phyloP scores from a whole-genome alignment of 1,140 invertebrate genomes.

The Pygmarrhopalites habei region DNA sequence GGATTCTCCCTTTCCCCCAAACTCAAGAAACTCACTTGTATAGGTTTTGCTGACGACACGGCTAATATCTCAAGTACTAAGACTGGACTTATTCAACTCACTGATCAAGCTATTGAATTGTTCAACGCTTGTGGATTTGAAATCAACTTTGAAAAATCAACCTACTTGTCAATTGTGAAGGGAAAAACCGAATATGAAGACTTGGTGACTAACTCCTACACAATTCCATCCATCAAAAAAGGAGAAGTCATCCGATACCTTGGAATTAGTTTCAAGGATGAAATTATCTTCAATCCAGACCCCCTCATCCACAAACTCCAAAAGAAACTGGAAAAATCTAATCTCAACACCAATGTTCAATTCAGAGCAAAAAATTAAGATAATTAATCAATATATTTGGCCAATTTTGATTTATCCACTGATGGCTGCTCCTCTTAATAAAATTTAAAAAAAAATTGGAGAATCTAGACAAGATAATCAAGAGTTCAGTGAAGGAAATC shows the following conservation, averaged over 20 bases:
- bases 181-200: too few species aligned
- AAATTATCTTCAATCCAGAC: background rate
- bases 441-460: background rate
- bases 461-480: background rate
- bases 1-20: too few species aligned
- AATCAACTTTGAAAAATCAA: too few species aligned
- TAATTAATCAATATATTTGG: slow-evolving; percentile 6
- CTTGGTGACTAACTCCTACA: too few species aligned
- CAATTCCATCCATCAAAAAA: background rate
- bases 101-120: too few species aligned
- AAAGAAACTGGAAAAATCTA: background rate
- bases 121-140: too few species aligned
- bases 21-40: too few species aligned
- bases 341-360: background rate
- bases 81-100: too few species aligned
- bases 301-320: background rate
- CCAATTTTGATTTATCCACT: background rate
- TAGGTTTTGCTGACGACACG: too few species aligned
- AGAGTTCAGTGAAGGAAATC: background rate
- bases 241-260: background rate
- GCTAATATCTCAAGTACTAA: too few species aligned
- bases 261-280: background rate
- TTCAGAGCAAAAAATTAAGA: background rate
- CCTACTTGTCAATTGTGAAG: too few species aligned
- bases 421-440: background rate